Conservation (phyloP, 2,888 invertebrate genomes). For the Plebejus melissa region DNA sequence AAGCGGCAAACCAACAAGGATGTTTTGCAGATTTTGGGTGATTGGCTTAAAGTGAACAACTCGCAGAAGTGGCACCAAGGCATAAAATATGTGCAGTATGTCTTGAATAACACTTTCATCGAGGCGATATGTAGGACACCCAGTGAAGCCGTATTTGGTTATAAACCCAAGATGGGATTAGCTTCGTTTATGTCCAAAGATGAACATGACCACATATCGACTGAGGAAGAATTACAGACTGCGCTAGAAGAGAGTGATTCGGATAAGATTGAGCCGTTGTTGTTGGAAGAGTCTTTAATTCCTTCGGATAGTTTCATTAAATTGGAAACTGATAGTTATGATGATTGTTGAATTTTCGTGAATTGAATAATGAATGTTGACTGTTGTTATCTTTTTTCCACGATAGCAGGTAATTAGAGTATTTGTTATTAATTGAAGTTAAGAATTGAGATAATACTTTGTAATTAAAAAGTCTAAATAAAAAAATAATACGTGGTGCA, state of each 20-base stretch:
- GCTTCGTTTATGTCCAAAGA: constrained; percentile 42
- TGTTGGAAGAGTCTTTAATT: constrained; percentile 48
- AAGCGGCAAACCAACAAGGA: constrained; percentile 50
- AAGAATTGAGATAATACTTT: too few species aligned
- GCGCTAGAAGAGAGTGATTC: constrained; percentile 42
- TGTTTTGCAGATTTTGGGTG: constrained; percentile 48
- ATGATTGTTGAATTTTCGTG: constrained; percentile 1
- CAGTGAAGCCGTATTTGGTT: constrained; percentile 48
- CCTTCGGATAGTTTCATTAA: constrained; percentile 49
- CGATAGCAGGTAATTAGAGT: not conserved
- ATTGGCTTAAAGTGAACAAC: constrained; percentile 47
- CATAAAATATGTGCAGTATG: constrained; percentile 51
- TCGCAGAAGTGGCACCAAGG: constrained; percentile 53
- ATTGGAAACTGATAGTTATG: constrained; percentile 39
- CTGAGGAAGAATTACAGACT: constrained; percentile 38
- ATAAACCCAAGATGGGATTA: constrained; percentile 47
- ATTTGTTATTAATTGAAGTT: too few species aligned
- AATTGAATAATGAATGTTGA: not conserved
- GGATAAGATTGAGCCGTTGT: constrained; percentile 41
- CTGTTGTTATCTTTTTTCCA: not conserved
- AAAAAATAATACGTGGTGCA: too few species aligned
- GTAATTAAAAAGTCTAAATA: too few species aligned
- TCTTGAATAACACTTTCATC: constrained; percentile 49
- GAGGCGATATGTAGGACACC: constrained; percentile 48
- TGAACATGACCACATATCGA: constrained; percentile 45